Percentiles rank a stretch among this genome's conserved stretches.
These are phyloP conservation scores for Pelagia noctiluca DNA, from an alignment of 30 jellyfish, hydroid and myxozoan genomes.

Conservation along the genomic window DNA sequence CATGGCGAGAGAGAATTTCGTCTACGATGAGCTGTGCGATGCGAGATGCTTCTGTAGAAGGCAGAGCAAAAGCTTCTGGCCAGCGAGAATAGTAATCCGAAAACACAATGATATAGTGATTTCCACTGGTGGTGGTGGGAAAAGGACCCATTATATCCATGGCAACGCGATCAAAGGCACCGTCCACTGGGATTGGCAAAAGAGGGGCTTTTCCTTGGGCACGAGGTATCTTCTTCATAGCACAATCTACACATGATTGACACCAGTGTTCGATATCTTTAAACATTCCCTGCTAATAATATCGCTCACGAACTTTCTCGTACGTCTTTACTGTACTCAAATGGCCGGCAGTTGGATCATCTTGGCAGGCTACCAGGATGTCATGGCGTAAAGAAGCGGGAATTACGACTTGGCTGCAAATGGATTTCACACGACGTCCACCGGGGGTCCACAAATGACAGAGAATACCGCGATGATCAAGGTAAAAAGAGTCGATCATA, in stretches of 20 bases:
- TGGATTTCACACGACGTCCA: conserved; percentile 7
- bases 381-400: conserved; percentile 51
- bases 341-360: conserved; percentile 66
- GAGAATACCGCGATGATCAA: conserved; percentile 24
- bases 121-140: conserved; percentile 42
- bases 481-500: background rate
- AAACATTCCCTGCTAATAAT: conserved; percentile 54
- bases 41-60: no score
- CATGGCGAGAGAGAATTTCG: conserved; percentile 26
- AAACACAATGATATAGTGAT: no score
- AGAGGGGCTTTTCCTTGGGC: conserved; percentile 27
- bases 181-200: conserved; percentile 48
- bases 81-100: no score
- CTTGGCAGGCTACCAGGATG: conserved; percentile 39
- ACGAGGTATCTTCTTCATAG: conserved; percentile 58
- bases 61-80: no score
- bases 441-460: conserved; percentile 36
- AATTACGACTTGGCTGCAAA: conserved; percentile 40
- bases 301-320: conserved; percentile 41
- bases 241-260: conserved; percentile 60
- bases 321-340: conserved; percentile 34
- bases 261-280: conserved; percentile 75
- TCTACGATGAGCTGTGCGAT: conserved; percentile 42
- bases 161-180: conserved; percentile 52
- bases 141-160: conserved; percentile 56